Percentiles rank a stretch among this genome's conserved stretches.
phyloP scores from a whole-genome alignment of 2,113 vertebrate genomes.

The Acanthochromis polyacanthus region DNA sequence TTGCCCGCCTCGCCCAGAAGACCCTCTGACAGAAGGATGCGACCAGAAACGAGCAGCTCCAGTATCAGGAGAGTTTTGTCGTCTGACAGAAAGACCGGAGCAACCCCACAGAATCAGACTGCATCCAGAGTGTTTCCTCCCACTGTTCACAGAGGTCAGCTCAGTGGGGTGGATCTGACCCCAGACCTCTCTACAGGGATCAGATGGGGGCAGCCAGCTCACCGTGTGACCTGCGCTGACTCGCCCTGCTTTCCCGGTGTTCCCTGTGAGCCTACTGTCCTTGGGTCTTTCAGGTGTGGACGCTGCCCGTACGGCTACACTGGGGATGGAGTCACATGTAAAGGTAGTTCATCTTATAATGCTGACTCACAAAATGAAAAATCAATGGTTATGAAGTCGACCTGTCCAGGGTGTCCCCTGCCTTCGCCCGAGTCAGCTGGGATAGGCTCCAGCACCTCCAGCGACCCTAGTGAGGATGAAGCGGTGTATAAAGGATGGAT shows the following conservation, averaged over 20 bases:
- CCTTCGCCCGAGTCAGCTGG: no score
- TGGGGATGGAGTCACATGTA: slow-evolving; percentile 88
- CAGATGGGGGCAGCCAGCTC: slow-evolving; percentile 26
- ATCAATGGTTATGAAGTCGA: no score
- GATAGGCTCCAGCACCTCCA: no score
- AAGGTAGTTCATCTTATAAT: slow-evolving; percentile 72
- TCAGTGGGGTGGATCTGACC: slow-evolving; percentile 44
- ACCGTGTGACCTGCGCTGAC: slow-evolving; percentile 78
- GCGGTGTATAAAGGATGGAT: no score
- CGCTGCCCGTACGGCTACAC: slow-evolving; percentile 88
- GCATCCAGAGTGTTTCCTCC: slow-evolving; percentile 48
- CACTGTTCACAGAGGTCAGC: slow-evolving; percentile 33
- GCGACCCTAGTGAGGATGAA: no score
- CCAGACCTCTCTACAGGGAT: slow-evolving; percentile 52
- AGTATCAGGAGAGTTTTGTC: slow-evolving; percentile 39
- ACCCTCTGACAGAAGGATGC: slow-evolving; percentile 30
- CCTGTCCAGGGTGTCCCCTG: no score
- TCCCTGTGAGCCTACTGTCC: slow-evolving; percentile 80
- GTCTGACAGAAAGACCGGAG: slow-evolving; percentile 45
- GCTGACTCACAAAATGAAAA: no score
- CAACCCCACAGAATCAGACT: slow-evolving; percentile 46
- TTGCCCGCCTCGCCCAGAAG: slow-evolving; percentile 51
- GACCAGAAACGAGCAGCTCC: slow-evolving; percentile 45
- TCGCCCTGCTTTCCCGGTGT: slow-evolving; percentile 89
- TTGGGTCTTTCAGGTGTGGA: slow-evolving; percentile 84